A percentile compares a stretch with the other conserved stretches of the same genome.
These are phyloP conservation scores for Vulpes vulpes DNA, from an alignment of 2,113 vertebrate species.

Conservation along the genomic window DNA sequence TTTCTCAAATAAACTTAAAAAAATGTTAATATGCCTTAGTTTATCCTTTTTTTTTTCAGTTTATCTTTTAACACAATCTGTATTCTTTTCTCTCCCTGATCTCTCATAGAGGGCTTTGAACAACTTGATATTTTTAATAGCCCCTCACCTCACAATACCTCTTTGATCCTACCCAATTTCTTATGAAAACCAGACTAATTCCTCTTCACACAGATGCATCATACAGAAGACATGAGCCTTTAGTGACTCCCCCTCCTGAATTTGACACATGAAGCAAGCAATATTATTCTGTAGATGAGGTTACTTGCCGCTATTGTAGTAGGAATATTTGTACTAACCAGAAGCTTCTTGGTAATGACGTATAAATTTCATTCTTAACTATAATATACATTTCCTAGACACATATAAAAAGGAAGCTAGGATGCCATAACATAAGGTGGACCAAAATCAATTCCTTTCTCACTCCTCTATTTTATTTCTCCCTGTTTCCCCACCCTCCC, in stretches of 20 bases:
- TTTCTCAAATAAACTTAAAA: background rate
- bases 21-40: background rate
- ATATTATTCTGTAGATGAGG: background rate
- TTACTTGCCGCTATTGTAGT: background rate
- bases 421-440: background rate
- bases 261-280: background rate
- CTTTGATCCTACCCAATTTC: background rate
- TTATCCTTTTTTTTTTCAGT: background rate
- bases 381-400: background rate
- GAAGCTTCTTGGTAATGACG: background rate
- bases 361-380: background rate
- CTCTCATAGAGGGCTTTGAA: background rate
- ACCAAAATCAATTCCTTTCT: background rate
- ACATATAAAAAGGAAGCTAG: background rate
- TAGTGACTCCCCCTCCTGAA: background rate
- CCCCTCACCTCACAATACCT: background rate
- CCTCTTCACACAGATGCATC: background rate
- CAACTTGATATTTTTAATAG: background rate
- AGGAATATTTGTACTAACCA: background rate
- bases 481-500: accelerated
- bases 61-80: background rate
- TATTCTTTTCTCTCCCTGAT: background rate
- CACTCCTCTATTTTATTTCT: background rate
- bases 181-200: background rate
- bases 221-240: background rate